Percentiles rank a stretch among this genome's conserved stretches.
phyloP scores from a whole-genome alignment of 1,140 invertebrate species.

The Coenobita brevimanus region DNA sequence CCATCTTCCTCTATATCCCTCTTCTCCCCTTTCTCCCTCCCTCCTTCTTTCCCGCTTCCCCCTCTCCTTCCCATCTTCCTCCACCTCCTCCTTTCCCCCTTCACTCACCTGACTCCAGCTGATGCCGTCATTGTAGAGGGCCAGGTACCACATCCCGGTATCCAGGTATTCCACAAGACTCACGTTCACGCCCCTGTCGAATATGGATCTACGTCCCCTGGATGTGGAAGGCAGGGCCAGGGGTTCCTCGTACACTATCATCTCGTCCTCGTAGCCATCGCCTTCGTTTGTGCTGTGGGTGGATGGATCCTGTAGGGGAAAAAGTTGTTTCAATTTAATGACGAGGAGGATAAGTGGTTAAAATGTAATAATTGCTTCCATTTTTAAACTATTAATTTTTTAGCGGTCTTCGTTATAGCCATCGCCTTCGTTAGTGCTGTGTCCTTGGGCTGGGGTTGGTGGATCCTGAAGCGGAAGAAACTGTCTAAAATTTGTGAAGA shows the following conservation, averaged over 20 bases:
- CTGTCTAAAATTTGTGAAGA: too few relatives aligned
- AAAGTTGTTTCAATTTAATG: too few relatives aligned
- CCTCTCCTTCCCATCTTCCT: neutral
- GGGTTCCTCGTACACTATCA: conserved; percentile 7
- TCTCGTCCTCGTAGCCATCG: neutral
- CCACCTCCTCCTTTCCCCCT: neutral
- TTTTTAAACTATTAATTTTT: too few relatives aligned
- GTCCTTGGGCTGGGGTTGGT: too few relatives aligned
- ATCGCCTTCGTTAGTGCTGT: too few relatives aligned
- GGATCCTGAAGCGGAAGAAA: too few relatives aligned
- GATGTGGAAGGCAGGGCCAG: conserved; percentile 43
- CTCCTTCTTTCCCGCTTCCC: neutral
- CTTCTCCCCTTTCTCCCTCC: neutral
- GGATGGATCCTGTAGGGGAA: neutral
- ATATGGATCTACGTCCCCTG: conserved; percentile 1
- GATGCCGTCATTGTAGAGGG: conserved; percentile 95
- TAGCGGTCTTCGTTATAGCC: too few relatives aligned
- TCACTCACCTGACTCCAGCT: conserved; percentile 83
- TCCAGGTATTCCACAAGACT: conserved; percentile 90
- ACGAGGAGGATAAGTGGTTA: too few relatives aligned
- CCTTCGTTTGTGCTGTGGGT: neutral
- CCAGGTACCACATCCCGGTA: conserved; percentile 94
- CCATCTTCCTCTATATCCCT: neutral
- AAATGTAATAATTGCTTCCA: too few relatives aligned
- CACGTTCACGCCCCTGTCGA: conserved; percentile 85